Evolutionary conservation across 2,113 vertebrate species (phyloP).

Genomic region (Sigmodon hispidus): DNA sequence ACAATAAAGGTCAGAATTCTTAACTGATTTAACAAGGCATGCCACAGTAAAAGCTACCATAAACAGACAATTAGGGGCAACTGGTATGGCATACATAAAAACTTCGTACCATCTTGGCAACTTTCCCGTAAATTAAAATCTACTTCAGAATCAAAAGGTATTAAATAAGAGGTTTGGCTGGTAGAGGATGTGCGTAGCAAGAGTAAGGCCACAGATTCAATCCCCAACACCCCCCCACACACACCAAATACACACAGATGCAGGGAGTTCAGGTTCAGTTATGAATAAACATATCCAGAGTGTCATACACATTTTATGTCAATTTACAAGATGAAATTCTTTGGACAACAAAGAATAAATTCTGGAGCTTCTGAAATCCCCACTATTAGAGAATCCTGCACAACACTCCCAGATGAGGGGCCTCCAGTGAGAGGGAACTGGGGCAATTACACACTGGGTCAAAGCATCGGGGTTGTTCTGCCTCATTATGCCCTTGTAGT

Average conservation of each 20-base stretch:
- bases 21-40: not conserved
- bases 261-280: not conserved
- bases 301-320: not conserved
- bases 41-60: not conserved
- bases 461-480: not conserved
- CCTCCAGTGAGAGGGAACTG: not conserved
- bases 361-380: not conserved
- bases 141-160: not conserved
- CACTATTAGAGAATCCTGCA: not conserved
- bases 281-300: not conserved
- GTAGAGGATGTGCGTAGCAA: not conserved
- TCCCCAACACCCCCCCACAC: not conserved
- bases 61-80: not conserved
- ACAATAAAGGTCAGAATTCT: not conserved
- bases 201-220: not conserved
- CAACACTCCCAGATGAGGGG: not conserved
- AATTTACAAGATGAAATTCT: not conserved
- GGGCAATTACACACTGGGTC: not conserved
- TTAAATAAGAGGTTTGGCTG: not conserved
- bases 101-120: not conserved
- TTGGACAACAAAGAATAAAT: not conserved
- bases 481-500: not conserved
- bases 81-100: not conserved
- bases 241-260: not conserved
- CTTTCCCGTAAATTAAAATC: constrained; percentile 7